These are phyloP conservation scores for Antechinus flavipes DNA, from an alignment of 2,113 vertebrate genomes.

Conservation along the genomic window DNA sequence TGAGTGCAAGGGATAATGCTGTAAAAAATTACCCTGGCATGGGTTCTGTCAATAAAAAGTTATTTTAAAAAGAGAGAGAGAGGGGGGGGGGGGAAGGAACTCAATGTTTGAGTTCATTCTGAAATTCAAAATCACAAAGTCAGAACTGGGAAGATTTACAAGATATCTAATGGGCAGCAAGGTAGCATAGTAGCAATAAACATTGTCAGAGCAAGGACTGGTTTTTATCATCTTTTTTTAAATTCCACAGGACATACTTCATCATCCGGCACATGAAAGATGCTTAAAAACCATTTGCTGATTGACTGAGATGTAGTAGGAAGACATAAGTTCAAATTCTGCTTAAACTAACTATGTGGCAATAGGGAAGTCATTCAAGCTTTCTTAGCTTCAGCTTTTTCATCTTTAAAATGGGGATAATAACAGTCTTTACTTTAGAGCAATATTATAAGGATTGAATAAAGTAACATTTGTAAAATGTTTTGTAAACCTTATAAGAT, in stretches of 20 bases:
- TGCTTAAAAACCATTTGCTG: neutral
- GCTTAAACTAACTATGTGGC: neutral
- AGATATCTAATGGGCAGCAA: neutral
- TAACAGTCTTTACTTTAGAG: neutral
- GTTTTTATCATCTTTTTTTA: neutral
- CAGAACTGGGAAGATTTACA: neutral
- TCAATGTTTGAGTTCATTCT: neutral
- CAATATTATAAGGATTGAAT: neutral
- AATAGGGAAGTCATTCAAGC: neutral
- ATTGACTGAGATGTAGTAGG: neutral
- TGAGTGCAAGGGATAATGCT: no score
- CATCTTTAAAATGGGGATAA: neutral
- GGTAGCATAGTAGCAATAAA: neutral
- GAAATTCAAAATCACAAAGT: neutral
- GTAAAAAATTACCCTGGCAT: no score
- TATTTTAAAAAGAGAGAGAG: no score
- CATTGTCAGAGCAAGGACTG: neutral
- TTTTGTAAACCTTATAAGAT: neutral
- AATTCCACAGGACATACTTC: neutral
- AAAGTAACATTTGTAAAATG: neutral
- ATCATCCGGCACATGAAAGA: neutral
- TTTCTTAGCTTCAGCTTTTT: neutral
- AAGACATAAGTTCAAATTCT: neutral
- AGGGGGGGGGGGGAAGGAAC: accelerated
- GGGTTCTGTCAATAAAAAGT: no score